Percentiles rank a stretch among this genome's conserved stretches.
These are phyloP conservation scores for Tetragnatha montana DNA, from an alignment of 2,888 invertebrate species.

Conservation along the genomic window DNA sequence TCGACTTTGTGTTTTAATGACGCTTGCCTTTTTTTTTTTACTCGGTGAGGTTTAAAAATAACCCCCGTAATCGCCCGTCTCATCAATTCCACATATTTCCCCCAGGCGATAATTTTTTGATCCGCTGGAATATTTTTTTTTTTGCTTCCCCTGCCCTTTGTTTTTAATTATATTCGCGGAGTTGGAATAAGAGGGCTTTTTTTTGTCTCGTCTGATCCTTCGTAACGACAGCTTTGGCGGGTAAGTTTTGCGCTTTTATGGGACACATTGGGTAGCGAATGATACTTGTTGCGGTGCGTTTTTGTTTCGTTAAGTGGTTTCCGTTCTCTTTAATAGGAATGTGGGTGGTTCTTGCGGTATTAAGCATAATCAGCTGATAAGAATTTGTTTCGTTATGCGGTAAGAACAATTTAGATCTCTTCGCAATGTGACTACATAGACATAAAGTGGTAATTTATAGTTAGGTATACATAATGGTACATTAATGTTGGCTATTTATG, in stretches of 20 bases:
- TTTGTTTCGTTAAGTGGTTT: not conserved
- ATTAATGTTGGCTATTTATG: no score
- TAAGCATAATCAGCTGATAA: no score
- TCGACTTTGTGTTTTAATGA: not conserved
- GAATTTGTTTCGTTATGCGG: no score
- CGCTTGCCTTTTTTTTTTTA: not conserved
- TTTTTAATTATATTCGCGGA: not conserved
- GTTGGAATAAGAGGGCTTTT: conserved; percentile 16
- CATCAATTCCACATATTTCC: conserved; percentile 47
- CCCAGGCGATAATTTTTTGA: conserved; percentile 45
- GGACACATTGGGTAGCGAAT: not conserved
- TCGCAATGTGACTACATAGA: no score
- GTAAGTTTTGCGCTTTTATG: conserved; percentile 11
- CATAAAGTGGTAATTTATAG: no score
- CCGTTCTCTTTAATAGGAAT: no score
- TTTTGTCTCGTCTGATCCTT: not conserved
- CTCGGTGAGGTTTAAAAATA: conserved; percentile 10
- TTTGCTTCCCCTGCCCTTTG: not conserved
- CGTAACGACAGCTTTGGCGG: not conserved
- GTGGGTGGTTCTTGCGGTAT: no score
- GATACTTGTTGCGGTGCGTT: not conserved
- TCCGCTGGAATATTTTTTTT: conserved; percentile 31
- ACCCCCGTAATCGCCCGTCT: conserved; percentile 45
- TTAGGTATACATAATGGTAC: no score
- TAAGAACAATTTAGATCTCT: no score